Conservation (phyloP, 35 echinoderm and acorn worm genomes). For the Chiridota heheva region DNA sequence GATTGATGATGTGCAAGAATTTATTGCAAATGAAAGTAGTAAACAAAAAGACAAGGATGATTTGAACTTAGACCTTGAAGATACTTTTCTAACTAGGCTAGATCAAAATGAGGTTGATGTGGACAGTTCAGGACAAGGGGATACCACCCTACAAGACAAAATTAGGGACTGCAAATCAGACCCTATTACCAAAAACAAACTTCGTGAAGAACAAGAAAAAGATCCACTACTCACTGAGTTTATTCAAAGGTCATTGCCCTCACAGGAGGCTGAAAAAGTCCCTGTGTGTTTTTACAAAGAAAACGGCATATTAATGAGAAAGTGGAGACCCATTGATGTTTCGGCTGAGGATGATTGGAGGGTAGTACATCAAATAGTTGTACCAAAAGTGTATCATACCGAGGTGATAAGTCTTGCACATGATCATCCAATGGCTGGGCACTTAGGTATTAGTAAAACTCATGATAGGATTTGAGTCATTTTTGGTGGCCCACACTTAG, state of each 20-base stretch:
- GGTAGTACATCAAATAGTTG: conserved; percentile 52
- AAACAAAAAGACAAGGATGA: not conserved
- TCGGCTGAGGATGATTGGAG: conserved; percentile 47
- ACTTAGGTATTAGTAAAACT: conserved; percentile 57
- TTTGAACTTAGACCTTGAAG: not conserved
- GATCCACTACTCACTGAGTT: conserved; percentile 1
- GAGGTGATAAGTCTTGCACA: conserved; percentile 43
- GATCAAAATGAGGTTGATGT: not conserved
- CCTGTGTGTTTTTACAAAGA: conserved; percentile 43
- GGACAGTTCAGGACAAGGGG: not conserved
- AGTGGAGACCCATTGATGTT: conserved; percentile 58
- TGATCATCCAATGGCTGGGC: conserved; percentile 44
- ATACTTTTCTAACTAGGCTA: not conserved
- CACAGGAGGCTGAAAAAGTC: conserved; percentile 27
- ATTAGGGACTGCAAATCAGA: not conserved
- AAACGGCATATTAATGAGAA: conserved; percentile 58
- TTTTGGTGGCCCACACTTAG: conserved; percentile 60
- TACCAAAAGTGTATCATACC: conserved; percentile 41
- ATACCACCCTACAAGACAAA: not conserved
- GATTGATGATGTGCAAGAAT: not conserved
- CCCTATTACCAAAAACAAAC: too few species aligned
- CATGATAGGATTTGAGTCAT: conserved; percentile 34
- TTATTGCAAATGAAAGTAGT: not conserved
- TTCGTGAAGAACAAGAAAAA: conserved; percentile 26
- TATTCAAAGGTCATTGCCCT: not conserved